A percentile compares a stretch with the other conserved stretches of the same genome.
phyloP scores from a whole-genome alignment of 2,888 invertebrate genomes.

The Disparrhopalites patrizii region DNA sequence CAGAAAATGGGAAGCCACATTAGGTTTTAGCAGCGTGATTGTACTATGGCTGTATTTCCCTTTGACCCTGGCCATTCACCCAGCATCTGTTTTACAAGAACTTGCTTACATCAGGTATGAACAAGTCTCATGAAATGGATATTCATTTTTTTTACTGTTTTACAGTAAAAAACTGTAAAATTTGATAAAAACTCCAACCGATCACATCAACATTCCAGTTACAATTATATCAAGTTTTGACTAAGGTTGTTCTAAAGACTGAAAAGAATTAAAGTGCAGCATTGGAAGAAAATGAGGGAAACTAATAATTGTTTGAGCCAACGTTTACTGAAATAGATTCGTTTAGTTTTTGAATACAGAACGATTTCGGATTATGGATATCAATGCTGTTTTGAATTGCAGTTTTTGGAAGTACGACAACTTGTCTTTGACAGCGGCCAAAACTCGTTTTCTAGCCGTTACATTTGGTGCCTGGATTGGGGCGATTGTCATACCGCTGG shows the following conservation, averaged over 20 bases:
- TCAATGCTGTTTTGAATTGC: too few relatives aligned
- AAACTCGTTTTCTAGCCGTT: slow-evolving; percentile 52
- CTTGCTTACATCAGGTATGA: slow-evolving; percentile 43
- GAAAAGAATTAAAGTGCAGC: too few relatives aligned
- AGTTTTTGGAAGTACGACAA: slow-evolving; percentile 40
- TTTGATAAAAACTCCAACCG: too few relatives aligned
- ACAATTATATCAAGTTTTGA: too few relatives aligned
- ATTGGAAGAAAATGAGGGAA: too few relatives aligned
- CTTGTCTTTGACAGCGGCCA: slow-evolving; percentile 32
- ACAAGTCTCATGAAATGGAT: too few relatives aligned
- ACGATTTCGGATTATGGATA: too few relatives aligned
- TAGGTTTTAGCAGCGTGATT: slow-evolving; percentile 42
- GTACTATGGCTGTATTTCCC: slow-evolving; percentile 40
- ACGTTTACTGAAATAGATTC: too few relatives aligned
- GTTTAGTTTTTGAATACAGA: too few relatives aligned
- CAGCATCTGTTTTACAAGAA: slow-evolving; percentile 36
- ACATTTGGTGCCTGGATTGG: slow-evolving; percentile 78
- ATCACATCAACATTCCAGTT: too few relatives aligned
- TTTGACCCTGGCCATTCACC: slow-evolving; percentile 38
- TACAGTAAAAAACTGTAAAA: background rate
- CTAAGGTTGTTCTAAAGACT: too few relatives aligned
- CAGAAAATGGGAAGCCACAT: slow-evolving; percentile 40
- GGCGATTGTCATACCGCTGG: slow-evolving; percentile 78
- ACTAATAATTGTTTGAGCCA: too few relatives aligned
- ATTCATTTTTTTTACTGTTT: background rate